Percentiles rank a stretch among this genome's conserved stretches.
These are phyloP conservation scores for Ommatoiulus sabulosus DNA, from an alignment of 2,888 invertebrate species.

Conservation along the genomic window DNA sequence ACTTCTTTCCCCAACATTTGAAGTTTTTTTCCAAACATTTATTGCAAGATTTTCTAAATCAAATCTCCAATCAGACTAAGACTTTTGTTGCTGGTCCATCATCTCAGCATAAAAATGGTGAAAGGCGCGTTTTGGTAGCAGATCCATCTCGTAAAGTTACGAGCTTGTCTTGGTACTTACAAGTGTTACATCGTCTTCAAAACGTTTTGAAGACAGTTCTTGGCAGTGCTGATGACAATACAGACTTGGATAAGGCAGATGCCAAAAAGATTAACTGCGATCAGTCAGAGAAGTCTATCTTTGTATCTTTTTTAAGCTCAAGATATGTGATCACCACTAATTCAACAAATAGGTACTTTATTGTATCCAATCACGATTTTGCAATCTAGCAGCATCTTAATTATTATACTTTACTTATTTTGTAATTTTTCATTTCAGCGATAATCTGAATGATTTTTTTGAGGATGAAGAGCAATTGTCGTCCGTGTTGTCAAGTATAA, in stretches of 20 bases:
- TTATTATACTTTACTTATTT: neutral
- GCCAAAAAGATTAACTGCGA: neutral
- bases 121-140: neutral
- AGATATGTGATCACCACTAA: neutral
- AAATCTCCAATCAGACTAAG: conserved; percentile 51
- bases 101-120: neutral
- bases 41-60: conserved; percentile 53
- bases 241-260: neutral
- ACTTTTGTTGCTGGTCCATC: neutral
- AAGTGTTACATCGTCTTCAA: conserved; percentile 14
- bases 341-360: neutral
- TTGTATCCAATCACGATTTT: neutral
- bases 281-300: neutral
- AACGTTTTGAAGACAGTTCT: conserved; percentile 33
- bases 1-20: conserved; percentile 53
- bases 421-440: neutral
- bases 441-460: conserved; percentile 25
- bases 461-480: neutral
- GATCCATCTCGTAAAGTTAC: conserved; percentile 51
- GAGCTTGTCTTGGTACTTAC: conserved; percentile 2
- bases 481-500: conserved; percentile 7
- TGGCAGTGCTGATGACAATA: neutral
- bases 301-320: neutral
- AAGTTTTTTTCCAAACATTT: conserved; percentile 50
- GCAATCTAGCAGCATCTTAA: neutral